These are phyloP conservation scores for Drosophila sp. DNA, from an alignment of 1,140 invertebrate species.

Conservation along the genomic window DNA sequence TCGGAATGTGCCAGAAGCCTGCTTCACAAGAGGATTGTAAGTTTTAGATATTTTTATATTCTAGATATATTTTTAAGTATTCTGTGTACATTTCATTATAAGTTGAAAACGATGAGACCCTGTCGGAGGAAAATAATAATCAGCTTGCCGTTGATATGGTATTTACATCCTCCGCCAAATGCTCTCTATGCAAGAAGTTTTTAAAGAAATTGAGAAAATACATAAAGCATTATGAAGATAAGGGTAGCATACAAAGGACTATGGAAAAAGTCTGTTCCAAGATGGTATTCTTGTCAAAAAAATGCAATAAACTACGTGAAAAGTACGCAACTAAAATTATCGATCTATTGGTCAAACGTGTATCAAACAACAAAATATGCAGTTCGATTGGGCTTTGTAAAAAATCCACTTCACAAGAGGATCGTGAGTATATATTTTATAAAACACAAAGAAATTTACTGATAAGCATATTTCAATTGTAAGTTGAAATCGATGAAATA, in stretches of 20 bases:
- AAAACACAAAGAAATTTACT: neutral
- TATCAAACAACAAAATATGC: neutral
- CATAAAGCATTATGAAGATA: neutral
- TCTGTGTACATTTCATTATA: slow-evolving; percentile 26
- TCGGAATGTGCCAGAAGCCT: slow-evolving; percentile 1
- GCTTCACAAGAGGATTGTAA: neutral
- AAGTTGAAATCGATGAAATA: too few relatives aligned
- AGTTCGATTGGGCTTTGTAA: neutral
- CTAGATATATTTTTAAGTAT: slow-evolving; percentile 42
- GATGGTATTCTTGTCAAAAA: neutral
- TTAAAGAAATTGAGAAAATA: neutral
- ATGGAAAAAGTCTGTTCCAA: neutral
- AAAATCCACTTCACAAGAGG: neutral
- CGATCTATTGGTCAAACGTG: neutral
- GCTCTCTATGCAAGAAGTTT: neutral
- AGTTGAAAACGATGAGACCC: neutral
- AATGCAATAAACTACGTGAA: neutral
- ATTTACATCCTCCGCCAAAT: neutral
- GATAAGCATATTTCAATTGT: neutral
- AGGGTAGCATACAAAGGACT: neutral
- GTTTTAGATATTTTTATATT: neutral
- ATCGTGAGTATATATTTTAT: neutral
- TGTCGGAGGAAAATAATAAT: neutral
- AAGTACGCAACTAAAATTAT: neutral
- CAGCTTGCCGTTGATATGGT: neutral